Evolutionary conservation across 2,113 vertebrate genomes (phyloP), one percentile per base, ranked within the genome.

Genomic region (Elephas maximus): DNA sequence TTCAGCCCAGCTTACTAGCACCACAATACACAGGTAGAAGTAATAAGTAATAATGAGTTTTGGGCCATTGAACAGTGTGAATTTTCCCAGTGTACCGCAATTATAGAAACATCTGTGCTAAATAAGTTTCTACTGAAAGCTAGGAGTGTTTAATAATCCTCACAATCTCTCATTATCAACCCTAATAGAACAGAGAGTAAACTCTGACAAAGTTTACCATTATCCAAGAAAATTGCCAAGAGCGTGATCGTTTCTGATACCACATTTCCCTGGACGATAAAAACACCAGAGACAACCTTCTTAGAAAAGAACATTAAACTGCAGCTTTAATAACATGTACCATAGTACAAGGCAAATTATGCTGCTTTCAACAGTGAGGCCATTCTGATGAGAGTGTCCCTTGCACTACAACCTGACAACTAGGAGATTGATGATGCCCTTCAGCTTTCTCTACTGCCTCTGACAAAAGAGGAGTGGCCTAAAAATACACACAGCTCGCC

Each of bases 31-130:
- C 97, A 98, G 98, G 98, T 98, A 98, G 96, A 98, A 97, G 98
- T 95, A 98, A 98, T 97, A 98, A 98, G 97, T 98, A 98, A 98
- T 98, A 97, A 98, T 98, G 98, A 98, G 97, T 98, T 97, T 97
- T 78, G 97, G 98, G 94, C 98, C 97, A 98, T 92, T 97, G 97
- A 91, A 84, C 96, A 83, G 26, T 80, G 60, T 45, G 97, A 80
- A 97, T 98, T 98, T 98, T 98, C 97, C 90, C 97, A 96, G 93
- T 94, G 97, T 97, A 95, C 63, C 17, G 96, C 94, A 24, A 60
- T 97, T 98, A 98, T 96, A 96, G 95, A 96, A 93, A 91, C 97
- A 98, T 94, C 95, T 97, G 94, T 28, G 60, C 87, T 97, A 96
- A 96, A 88, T 94, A 97, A 98, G 11, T 57, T 96, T 41, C 26